Evolutionary conservation across 1,140 invertebrate species (phyloP).

Genomic region (Drosophila busckii): DNA sequence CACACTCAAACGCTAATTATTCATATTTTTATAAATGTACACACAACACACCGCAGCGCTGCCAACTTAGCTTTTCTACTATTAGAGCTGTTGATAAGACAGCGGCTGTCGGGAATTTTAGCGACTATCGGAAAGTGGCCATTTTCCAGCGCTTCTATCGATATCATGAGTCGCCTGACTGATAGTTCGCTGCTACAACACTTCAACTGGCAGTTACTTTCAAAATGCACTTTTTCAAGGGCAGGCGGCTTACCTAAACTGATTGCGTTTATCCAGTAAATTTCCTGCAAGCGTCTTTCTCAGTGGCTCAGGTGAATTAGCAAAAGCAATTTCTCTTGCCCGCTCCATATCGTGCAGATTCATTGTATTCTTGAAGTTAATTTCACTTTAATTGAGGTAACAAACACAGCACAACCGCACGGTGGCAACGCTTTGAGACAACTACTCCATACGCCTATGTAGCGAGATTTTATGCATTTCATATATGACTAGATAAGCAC

Average conservation of each 20-base stretch:
- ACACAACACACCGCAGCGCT: too few species aligned
- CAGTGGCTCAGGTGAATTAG: slow-evolving; percentile 27
- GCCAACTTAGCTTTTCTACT: too few species aligned
- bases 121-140: too few species aligned
- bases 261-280: slow-evolving; percentile 52
- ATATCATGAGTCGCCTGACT: too few species aligned
- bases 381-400: slow-evolving; percentile 11
- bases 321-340: slow-evolving; percentile 33
- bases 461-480: slow-evolving; percentile 65
- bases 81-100: too few species aligned
- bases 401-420: slow-evolving; percentile 53
- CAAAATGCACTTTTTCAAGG: not conserved
- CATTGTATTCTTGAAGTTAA: slow-evolving; percentile 19
- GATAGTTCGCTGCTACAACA: too few species aligned
- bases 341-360: slow-evolving; percentile 51
- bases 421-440: slow-evolving; percentile 37
- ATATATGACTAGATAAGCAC: slow-evolving; percentile 71
- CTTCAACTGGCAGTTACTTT: not conserved
- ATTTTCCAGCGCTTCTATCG: too few species aligned
- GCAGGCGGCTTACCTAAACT: slow-evolving; percentile 49
- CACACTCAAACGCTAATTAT: too few species aligned
- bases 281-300: slow-evolving; percentile 24
- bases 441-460: slow-evolving; percentile 46
- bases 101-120: too few species aligned
- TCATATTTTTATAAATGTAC: too few species aligned